Base-by-base conservation (phyloP, 2,113 vertebrate species). In the Grammomys surdaster region DNA sequence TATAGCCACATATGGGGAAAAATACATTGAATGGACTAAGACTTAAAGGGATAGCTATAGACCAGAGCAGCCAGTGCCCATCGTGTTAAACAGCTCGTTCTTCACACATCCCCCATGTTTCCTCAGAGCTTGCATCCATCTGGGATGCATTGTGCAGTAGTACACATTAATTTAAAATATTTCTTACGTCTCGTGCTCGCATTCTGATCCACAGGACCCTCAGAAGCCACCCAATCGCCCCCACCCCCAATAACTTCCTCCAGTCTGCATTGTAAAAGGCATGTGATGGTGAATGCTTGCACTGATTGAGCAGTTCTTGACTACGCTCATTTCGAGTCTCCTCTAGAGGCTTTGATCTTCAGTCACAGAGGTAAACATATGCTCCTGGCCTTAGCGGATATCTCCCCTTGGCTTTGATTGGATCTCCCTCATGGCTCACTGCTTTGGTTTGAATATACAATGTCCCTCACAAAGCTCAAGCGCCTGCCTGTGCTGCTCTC, bases 161-260 rank as follows among this genome's bases (percentile, higher is more conserved):
- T 36, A 86, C 24, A 96, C 89, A 22, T 43, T 92, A 40, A 96
- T 91, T 24, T 84, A 82, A 87, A 90, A 84, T 58, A 92, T n/a
- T 86, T 92, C 43, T 91, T 65, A 36, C 10, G 31, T 92, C 67
- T 93, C 67, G 72, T 60, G 43, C 3, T 5, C 28, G 13, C 11
- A 58, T 19, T 36, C 56, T 78, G 40, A 16, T 24, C 36, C 63
- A 24, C 14, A 84, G 19, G 1, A 73, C 51, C 10, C n/a, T 56
- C 43, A 58, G 67, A 85, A 89, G 19, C 63, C 56, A 89, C 48
- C 31, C 24, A 72, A 58, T 63, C 10, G 70, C 91, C 43, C 46
- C 65, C 60, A 7, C 58, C 60, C 19, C 65, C 69, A 69, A 33
- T 19, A 54, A 69, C 43, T 82, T 14, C 48, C 14, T 58, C 40